Evolutionary conservation across 1,140 invertebrate species (phyloP).

Genomic region (Bombus terrestris): DNA sequence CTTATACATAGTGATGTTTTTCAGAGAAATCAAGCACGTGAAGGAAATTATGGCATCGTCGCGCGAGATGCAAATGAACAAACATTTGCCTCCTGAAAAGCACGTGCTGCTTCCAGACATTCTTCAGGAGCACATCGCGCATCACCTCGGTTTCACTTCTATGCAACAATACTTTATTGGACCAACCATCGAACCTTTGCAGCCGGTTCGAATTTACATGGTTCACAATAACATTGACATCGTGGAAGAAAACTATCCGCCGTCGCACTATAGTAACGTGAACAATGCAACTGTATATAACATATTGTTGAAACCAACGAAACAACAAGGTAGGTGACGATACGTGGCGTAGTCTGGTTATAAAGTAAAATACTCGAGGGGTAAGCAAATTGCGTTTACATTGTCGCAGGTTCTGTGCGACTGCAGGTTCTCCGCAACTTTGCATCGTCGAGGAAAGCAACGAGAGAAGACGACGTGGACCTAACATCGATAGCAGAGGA

Average conservation of each 20-base stretch:
- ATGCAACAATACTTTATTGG: slow-evolving; percentile 59
- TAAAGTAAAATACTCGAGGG: no score
- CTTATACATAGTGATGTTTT: slow-evolving; percentile 43
- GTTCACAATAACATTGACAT: slow-evolving; percentile 91
- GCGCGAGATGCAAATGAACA: slow-evolving; percentile 74
- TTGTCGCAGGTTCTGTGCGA: slow-evolving; percentile 82
- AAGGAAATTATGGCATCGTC: slow-evolving; percentile 68
- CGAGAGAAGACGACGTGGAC: slow-evolving; percentile 69
- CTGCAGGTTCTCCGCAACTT: slow-evolving; percentile 82
- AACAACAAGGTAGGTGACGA: slow-evolving; percentile 82
- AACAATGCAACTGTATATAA: slow-evolving; percentile 86
- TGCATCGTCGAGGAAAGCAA: slow-evolving; percentile 69
- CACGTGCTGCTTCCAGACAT: slow-evolving; percentile 85
- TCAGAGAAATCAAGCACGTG: slow-evolving; percentile 77
- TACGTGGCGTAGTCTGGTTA: no score
- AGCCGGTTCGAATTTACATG: slow-evolving; percentile 86
- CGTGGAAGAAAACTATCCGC: slow-evolving; percentile 84
- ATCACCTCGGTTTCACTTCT: slow-evolving; percentile 81
- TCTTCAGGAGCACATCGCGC: slow-evolving; percentile 84
- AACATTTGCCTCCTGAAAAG: slow-evolving; percentile 84
- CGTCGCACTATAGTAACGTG: slow-evolving; percentile 84
- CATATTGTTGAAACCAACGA: slow-evolving; percentile 85
- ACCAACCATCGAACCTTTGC: slow-evolving; percentile 83
- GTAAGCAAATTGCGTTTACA: slow-evolving; percentile 11
- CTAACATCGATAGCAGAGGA: slow-evolving; percentile 53